Percentiles rank a stretch among this genome's conserved stretches.
Conservation (phyloP, 2,113 vertebrate genomes). For the Xyrauchen texanus region DNA sequence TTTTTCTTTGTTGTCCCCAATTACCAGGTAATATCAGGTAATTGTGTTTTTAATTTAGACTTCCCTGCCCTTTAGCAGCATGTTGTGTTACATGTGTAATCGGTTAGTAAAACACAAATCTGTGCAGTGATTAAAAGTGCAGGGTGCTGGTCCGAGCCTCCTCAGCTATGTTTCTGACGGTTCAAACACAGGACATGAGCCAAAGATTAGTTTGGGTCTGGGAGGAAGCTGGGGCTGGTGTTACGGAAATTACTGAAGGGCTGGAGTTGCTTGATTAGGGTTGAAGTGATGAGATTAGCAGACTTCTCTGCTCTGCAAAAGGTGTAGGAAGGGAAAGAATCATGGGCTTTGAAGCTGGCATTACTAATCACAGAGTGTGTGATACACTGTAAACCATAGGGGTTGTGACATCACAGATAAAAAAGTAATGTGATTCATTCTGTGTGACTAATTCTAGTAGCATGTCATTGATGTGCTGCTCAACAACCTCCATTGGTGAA, state of each 20-base stretch:
- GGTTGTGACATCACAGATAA: conserved; percentile 31
- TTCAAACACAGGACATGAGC: conserved; percentile 66
- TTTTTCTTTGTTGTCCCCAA: no score
- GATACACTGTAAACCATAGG: conserved; percentile 18
- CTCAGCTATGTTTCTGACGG: conserved; percentile 20
- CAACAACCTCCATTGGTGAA: not conserved
- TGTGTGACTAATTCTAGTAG: not conserved
- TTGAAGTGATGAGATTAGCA: conserved; percentile 59
- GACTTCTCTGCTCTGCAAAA: conserved; percentile 10
- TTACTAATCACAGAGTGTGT: conserved; percentile 22
- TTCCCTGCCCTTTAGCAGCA: not conserved
- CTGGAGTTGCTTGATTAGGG: conserved; percentile 65
- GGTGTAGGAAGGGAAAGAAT: conserved; percentile 24
- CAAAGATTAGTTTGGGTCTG: conserved; percentile 47
- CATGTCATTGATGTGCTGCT: not conserved
- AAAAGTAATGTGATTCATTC: conserved; percentile 8
- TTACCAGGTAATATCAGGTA: no score
- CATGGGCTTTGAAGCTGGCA: conserved; percentile 36
- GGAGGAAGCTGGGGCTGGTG: conserved; percentile 57
- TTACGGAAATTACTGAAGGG: conserved; percentile 60
- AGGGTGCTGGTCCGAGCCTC: conserved; percentile 7
- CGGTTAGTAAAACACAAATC: conserved; percentile 27
- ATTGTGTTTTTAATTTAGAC: not conserved
- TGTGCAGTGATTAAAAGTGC: conserved; percentile 20
- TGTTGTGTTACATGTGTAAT: conserved; percentile 30